Percentiles rank a stretch among this genome's conserved stretches.
These are phyloP conservation scores for Ondatra zibethicus DNA, from an alignment of 2,113 vertebrate genomes.

Conservation along the genomic window DNA sequence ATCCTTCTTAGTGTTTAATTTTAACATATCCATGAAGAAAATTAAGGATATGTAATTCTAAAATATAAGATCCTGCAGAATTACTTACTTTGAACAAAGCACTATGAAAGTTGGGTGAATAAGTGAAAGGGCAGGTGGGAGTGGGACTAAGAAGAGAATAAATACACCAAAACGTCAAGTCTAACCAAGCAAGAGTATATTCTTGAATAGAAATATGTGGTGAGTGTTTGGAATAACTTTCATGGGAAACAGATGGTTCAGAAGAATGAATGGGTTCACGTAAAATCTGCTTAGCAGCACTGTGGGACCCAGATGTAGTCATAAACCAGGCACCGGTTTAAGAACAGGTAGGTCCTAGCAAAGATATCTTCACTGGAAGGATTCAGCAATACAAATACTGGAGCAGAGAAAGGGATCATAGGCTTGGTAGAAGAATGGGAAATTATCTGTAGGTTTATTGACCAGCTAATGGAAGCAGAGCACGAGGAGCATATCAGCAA, in stretches of 20 bases:
- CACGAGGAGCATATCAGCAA: slow-evolving; percentile 1
- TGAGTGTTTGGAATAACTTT: slow-evolving; percentile 2
- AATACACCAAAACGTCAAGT: slow-evolving; percentile 3
- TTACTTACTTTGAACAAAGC: slow-evolving; percentile 38
- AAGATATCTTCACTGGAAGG: slow-evolving; percentile 3
- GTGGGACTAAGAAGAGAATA: background rate
- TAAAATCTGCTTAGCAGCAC: background rate
- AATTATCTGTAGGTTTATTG: background rate
- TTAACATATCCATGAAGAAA: slow-evolving; percentile 1
- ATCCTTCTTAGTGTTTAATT: background rate
- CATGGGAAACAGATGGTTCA: background rate
- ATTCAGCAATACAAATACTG: slow-evolving; percentile 3
- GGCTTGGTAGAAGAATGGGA: background rate
- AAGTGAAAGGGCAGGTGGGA: background rate
- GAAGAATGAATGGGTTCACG: background rate
- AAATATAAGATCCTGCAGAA: background rate
- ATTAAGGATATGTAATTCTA: background rate
- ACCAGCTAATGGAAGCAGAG: slow-evolving; percentile 23
- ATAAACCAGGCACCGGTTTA: background rate
- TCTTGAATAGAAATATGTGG: background rate
- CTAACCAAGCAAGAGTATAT: background rate
- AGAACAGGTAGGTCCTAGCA: background rate
- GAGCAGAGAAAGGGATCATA: background rate
- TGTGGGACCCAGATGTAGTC: background rate
- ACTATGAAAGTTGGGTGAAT: background rate